These are phyloP conservation scores for Sinella curviseta DNA, from an alignment of 1,140 invertebrate species.

Conservation along the genomic window DNA sequence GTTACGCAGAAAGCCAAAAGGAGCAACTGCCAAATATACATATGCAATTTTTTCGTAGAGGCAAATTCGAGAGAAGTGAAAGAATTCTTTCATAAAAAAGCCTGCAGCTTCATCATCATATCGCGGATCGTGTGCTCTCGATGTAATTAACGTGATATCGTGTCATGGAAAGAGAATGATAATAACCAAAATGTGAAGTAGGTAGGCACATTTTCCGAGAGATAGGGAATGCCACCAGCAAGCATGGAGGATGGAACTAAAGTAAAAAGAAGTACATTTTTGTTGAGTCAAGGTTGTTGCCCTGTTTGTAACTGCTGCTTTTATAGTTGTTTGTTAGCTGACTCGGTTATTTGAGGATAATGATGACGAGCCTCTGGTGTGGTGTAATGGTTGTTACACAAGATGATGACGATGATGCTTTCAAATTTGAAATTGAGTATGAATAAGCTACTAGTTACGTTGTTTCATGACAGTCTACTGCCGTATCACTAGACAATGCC, in stretches of 20 bases:
- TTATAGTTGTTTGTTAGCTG: background rate
- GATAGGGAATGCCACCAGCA: background rate
- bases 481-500: no score
- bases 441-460: no score
- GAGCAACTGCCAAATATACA: background rate
- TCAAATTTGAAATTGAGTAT: background rate
- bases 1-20: background rate
- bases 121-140: background rate
- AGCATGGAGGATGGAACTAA: background rate
- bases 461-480: no score
- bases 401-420: background rate
- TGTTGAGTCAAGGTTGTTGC: slow-evolving; percentile 18
- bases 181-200: background rate
- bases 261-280: background rate
- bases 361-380: background rate
- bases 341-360: background rate
- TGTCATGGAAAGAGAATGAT: slow-evolving; percentile 2
- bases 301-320: background rate
- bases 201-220: background rate
- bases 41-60: background rate
- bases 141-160: slow-evolving; percentile 19
- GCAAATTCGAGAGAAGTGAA: background rate
- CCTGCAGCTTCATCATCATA: background rate
- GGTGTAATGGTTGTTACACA: slow-evolving; percentile 2
- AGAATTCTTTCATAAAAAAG: background rate